Evolutionary conservation across 2,113 vertebrate genomes (phyloP).

Genomic region (Ptyas mucosa): DNA sequence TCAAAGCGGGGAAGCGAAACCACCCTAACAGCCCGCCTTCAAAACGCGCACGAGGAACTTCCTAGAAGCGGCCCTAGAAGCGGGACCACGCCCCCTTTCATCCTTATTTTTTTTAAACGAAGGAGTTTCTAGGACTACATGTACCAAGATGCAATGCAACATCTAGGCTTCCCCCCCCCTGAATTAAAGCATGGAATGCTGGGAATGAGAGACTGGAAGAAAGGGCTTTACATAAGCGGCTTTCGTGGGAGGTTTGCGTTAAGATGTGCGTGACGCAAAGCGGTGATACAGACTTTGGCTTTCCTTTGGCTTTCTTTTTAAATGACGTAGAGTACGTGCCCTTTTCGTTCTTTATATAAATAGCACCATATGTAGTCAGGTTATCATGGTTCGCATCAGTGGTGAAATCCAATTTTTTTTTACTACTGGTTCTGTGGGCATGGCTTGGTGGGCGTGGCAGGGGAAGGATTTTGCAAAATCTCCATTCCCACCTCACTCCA

Average conservation of each 20-base stretch:
- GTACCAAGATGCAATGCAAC: slow-evolving; percentile 27
- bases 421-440: no score
- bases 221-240: no score
- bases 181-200: neutral
- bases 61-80: neutral
- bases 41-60: neutral
- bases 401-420: no score
- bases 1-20: no score
- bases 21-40: neutral
- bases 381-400: neutral
- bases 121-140: slow-evolving; percentile 34
- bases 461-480: no score
- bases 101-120: neutral
- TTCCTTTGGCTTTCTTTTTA: neutral
- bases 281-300: neutral
- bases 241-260: neutral
- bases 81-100: rapidly evolving
- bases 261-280: neutral
- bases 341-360: neutral
- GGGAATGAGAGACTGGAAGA: neutral
- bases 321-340: neutral
- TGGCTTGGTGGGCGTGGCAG: no score
- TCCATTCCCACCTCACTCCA: no score
- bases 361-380: neutral
- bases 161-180: no score